Percentiles rank a stretch among this genome's conserved stretches.
phyloP scores from a whole-genome alignment of 2,888 invertebrate genomes.

The Meta bourneti region DNA sequence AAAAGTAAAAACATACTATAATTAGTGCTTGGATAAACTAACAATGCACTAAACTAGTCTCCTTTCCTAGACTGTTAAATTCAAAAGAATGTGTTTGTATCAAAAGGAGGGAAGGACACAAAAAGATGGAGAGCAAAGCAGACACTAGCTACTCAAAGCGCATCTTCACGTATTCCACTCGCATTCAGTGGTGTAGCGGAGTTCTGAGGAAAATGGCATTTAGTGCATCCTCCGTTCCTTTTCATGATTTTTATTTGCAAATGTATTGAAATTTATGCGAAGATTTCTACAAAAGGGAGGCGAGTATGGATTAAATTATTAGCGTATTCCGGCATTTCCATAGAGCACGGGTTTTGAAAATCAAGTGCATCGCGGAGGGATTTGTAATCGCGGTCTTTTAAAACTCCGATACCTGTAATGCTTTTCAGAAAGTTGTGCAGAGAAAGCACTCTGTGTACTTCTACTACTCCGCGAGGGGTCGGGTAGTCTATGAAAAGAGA shows the following conservation, averaged over 20 bases:
- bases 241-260: slow-evolving; percentile 66
- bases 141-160: not conserved
- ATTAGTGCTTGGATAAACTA: not conserved
- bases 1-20: not conserved
- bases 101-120: not conserved
- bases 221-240: slow-evolving; percentile 21
- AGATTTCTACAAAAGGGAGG: slow-evolving; percentile 35
- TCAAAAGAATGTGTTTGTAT: not conserved
- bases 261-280: slow-evolving; percentile 69
- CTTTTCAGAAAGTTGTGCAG: slow-evolving; percentile 36
- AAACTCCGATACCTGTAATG: slow-evolving; percentile 50
- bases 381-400: slow-evolving; percentile 56
- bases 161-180: not conserved
- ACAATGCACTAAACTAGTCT: not conserved
- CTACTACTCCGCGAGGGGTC: not conserved
- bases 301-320: slow-evolving; percentile 73
- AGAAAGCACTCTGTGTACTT: slow-evolving; percentile 19
- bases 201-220: slow-evolving; percentile 52
- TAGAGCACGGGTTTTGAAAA: slow-evolving; percentile 64
- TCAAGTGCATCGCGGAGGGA: slow-evolving; percentile 51
- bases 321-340: slow-evolving; percentile 46
- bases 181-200: not conserved
- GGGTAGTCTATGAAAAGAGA: not conserved
- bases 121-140: not conserved
- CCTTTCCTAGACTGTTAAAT: not conserved